Conservation (phyloP, 2,797 vertebrate species). For the Erpetoichthys calabaricus region DNA sequence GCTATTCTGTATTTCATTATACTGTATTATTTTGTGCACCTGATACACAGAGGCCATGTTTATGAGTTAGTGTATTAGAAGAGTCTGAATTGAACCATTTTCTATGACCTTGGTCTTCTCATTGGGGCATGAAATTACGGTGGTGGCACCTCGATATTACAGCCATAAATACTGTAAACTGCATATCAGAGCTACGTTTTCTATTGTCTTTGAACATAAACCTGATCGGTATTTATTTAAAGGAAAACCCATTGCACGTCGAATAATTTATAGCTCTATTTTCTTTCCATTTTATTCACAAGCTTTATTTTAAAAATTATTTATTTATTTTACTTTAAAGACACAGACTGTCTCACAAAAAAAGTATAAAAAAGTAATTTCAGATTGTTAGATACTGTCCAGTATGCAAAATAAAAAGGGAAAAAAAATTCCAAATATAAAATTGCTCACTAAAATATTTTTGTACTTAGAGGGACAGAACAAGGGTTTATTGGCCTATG, state of each 20-base stretch:
- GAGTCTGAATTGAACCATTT: conserved; percentile 98
- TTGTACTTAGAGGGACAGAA: conserved; percentile 48
- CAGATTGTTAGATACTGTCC: background rate
- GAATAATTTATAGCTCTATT: conserved; percentile 96
- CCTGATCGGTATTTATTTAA: conserved; percentile 99
- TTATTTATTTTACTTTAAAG: conserved; percentile 34
- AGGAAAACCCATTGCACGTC: conserved; percentile 99
- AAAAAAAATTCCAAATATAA: conserved; percentile 44
- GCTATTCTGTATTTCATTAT: conserved; percentile 99
- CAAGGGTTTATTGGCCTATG: conserved; percentile 35
- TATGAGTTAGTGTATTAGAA: conserved; percentile 99
- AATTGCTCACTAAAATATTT: conserved; percentile 66
- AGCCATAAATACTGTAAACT: conserved; percentile 99
- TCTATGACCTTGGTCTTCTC: conserved; percentile 99
- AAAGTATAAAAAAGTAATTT: conserved; percentile 31
- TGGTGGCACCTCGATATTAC: conserved; percentile 99
- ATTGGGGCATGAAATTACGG: conserved; percentile 99
- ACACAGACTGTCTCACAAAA: conserved; percentile 33
- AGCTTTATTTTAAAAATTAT: conserved; percentile 48
- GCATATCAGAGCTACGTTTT: conserved; percentile 99
- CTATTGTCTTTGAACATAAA: conserved; percentile 99
- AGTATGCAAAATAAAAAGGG: background rate
- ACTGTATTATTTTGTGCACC: conserved; percentile 98
- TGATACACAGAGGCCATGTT: conserved; percentile 98
- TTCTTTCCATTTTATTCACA: conserved; percentile 54